Evolutionary conservation across 1,140 invertebrate genomes (phyloP).

Genomic region (Lysiphlebus fabarum): DNA sequence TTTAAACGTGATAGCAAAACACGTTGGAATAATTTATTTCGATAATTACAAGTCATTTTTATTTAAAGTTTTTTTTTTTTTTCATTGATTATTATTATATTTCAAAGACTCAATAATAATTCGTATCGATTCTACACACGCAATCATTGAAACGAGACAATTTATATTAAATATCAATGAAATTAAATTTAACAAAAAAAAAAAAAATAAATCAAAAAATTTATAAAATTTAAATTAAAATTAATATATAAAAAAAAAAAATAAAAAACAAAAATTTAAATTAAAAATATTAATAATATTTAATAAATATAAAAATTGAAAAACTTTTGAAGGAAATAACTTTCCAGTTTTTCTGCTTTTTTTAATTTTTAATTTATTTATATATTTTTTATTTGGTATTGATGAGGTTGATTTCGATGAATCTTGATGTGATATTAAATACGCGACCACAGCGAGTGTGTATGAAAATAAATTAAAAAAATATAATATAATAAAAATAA

Average conservation of each 20-base stretch:
- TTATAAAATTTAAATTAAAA: too few relatives aligned
- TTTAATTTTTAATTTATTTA: too few relatives aligned
- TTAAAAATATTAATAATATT: too few relatives aligned
- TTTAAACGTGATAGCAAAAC: not conserved
- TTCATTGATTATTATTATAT: not conserved
- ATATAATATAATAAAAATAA: too few relatives aligned
- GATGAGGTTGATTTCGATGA: too few relatives aligned
- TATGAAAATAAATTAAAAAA: too few relatives aligned
- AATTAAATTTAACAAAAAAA: too few relatives aligned
- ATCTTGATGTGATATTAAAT: too few relatives aligned
- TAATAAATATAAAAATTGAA: not conserved
- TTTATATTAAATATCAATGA: conserved; percentile 3
- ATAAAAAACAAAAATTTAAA: too few relatives aligned
- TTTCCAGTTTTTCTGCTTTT: not conserved
- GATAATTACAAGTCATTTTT: conserved; percentile 15
- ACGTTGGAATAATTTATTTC: conserved; percentile 20
- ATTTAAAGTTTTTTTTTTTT: too few relatives aligned
- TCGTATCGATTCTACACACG: conserved; percentile 14
- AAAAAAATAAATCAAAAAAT: not conserved
- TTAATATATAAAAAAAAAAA: too few relatives aligned
- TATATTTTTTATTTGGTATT: not conserved
- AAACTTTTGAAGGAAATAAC: conserved; percentile 3
- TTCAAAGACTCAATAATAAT: conserved; percentile 1
- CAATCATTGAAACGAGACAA: conserved; percentile 21
- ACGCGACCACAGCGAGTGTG: too few relatives aligned